phyloP scores from a whole-genome alignment of 2,113 vertebrate genomes.

The Callionymus lyra region DNA sequence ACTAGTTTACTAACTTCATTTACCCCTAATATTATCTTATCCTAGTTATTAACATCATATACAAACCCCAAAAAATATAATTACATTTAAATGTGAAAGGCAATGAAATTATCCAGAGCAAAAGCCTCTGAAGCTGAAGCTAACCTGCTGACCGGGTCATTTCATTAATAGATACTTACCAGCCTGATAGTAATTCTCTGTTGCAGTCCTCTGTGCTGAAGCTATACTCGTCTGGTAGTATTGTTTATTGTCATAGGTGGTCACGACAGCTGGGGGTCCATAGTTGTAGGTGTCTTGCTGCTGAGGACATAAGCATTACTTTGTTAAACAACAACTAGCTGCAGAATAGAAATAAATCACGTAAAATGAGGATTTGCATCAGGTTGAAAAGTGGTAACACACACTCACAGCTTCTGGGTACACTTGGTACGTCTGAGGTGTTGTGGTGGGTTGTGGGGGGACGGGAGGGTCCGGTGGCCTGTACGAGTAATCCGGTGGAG shows the following conservation, averaged over 20 bases:
- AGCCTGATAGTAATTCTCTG: constrained; percentile 58
- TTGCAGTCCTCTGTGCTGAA: constrained; percentile 43
- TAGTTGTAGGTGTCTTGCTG: constrained; percentile 59
- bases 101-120: background rate
- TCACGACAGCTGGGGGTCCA: constrained; percentile 36
- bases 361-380: background rate
- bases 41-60: too few species aligned
- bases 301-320: constrained; percentile 6
- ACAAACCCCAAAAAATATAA: too few species aligned
- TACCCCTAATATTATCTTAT: too few species aligned
- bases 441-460: constrained; percentile 44
- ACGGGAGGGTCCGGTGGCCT: constrained; percentile 45
- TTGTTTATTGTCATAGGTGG: constrained; percentile 56
- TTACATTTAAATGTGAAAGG: too few species aligned
- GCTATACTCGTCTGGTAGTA: constrained; percentile 49
- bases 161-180: constrained; percentile 43
- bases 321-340: background rate
- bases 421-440: constrained; percentile 69
- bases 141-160: too few species aligned
- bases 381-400: background rate
- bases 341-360: background rate
- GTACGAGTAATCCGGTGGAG: constrained; percentile 59
- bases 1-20: too few species aligned
- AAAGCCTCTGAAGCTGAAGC: background rate
- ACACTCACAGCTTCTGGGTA: constrained; percentile 52